Evolutionary conservation across 2,888 invertebrate species (phyloP).

Genomic region (Antheraea yamamai): DNA sequence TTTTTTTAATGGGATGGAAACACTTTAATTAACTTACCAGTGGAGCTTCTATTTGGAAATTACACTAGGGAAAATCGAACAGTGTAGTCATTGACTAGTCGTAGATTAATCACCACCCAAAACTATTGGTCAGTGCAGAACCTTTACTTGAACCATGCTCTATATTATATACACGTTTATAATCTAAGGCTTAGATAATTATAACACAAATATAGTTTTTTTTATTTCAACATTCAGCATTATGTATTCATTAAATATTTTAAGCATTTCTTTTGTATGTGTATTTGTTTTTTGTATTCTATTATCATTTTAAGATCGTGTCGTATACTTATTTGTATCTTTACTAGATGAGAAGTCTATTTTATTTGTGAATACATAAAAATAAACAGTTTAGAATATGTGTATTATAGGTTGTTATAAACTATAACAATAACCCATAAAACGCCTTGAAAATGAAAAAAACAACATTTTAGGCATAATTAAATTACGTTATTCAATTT

Average conservation of each 20-base stretch:
- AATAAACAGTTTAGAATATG: too few relatives aligned
- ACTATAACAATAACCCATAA: background rate
- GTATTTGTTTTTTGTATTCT: background rate
- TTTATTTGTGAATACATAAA: too few relatives aligned
- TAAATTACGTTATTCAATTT: background rate
- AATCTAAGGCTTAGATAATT: background rate
- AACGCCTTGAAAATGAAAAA: background rate
- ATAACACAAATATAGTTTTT: background rate
- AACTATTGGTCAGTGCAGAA: conserved; percentile 34
- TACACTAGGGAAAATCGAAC: too few relatives aligned
- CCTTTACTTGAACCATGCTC: background rate
- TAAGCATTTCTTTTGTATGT: background rate
- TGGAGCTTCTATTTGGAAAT: too few relatives aligned
- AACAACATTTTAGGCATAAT: background rate
- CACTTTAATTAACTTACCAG: too few relatives aligned
- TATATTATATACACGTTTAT: background rate
- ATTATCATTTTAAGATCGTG: background rate
- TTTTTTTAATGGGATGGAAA: too few relatives aligned
- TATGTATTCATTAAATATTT: background rate
- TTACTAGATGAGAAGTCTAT: background rate
- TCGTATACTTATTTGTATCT: background rate
- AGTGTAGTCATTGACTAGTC: too few relatives aligned
- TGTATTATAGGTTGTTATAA: background rate
- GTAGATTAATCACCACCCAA: too few relatives aligned
- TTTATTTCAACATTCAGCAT: background rate